Evolutionary conservation across 1,140 invertebrate genomes (phyloP).

Genomic region (Drosophila mayri): DNA sequence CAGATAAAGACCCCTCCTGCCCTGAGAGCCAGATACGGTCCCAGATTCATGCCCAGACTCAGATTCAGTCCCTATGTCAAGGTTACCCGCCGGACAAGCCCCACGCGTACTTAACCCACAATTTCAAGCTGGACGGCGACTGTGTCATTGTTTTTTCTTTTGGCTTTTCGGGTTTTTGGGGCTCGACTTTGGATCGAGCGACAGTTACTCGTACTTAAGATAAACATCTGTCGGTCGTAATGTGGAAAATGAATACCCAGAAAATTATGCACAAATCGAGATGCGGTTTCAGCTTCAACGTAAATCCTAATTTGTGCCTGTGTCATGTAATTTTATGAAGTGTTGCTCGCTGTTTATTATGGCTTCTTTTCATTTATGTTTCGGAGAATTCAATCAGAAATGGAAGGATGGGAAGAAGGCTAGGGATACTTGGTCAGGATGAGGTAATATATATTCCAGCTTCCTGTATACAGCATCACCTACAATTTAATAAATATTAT

Average conservation of each 20-base stretch:
- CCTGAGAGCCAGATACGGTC: constrained; percentile 10
- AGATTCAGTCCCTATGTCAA: constrained; percentile 74
- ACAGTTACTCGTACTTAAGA: constrained; percentile 79
- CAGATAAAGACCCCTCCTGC: constrained; percentile 42
- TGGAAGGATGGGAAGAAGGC: background rate
- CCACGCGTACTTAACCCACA: constrained; percentile 78
- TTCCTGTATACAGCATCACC: background rate
- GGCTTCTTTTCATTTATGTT: background rate
- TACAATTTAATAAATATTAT: background rate
- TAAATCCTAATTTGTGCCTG: constrained; percentile 59
- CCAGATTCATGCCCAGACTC: constrained; percentile 22
- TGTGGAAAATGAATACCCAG: constrained; percentile 61
- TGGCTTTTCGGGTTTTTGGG: constrained; percentile 12
- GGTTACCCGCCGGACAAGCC: constrained; percentile 69
- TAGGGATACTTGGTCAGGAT: background rate
- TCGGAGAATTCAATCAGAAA: constrained; percentile 4
- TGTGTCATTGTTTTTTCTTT: constrained; percentile 22
- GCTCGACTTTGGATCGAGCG: constrained; percentile 32
- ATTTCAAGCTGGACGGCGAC: constrained; percentile 52
- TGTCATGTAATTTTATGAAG: constrained; percentile 34
- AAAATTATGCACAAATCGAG: constrained; percentile 45
- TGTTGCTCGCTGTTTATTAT: constrained; percentile 10
- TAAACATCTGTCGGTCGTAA: constrained; percentile 60
- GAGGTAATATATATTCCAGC: too few species aligned
- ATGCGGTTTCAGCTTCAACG: constrained; percentile 5